Conservation (phyloP, 2,888 invertebrate genomes). For the Meteorus colon region DNA sequence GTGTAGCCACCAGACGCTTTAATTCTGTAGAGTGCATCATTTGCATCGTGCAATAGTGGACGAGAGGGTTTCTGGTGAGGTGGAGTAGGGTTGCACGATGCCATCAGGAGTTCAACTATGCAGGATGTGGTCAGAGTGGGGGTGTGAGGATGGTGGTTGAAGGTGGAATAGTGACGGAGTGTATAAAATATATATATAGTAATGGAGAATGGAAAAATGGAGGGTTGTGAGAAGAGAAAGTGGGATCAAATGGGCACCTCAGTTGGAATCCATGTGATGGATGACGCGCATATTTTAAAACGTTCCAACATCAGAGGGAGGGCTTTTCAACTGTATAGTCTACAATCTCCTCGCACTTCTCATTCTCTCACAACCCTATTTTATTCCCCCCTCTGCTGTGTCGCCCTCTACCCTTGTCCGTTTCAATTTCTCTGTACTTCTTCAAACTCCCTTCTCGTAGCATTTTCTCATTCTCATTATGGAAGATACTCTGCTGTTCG, state of each 20-base stretch:
- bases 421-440: constrained; percentile 47
- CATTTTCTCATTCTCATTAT: background rate
- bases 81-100: constrained; percentile 33
- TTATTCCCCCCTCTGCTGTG: too few relatives aligned
- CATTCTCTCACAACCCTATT: too few relatives aligned
- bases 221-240: constrained; percentile 40
- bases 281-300: constrained; percentile 55
- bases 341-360: background rate
- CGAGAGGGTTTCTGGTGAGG: constrained; percentile 28
- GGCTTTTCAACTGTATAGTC: constrained; percentile 1
- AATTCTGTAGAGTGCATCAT: constrained; percentile 71
- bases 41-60: constrained; percentile 61
- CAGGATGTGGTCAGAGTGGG: constrained; percentile 29
- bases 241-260: constrained; percentile 53
- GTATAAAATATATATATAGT: constrained; percentile 11
- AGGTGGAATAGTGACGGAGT: constrained; percentile 20
- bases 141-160: constrained; percentile 19
- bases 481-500: background rate
- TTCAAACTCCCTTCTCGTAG: constrained; percentile 35
- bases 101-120: constrained; percentile 31
- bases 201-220: constrained; percentile 2
- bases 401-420: constrained; percentile 41
- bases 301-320: constrained; percentile 43
- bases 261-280: constrained; percentile 53
- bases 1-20: constrained; percentile 60